Percentiles rank a stretch among this genome's conserved stretches.
phyloP scores from a whole-genome alignment of 2,888 invertebrate genomes.

The Sphaeridia pumilis region DNA sequence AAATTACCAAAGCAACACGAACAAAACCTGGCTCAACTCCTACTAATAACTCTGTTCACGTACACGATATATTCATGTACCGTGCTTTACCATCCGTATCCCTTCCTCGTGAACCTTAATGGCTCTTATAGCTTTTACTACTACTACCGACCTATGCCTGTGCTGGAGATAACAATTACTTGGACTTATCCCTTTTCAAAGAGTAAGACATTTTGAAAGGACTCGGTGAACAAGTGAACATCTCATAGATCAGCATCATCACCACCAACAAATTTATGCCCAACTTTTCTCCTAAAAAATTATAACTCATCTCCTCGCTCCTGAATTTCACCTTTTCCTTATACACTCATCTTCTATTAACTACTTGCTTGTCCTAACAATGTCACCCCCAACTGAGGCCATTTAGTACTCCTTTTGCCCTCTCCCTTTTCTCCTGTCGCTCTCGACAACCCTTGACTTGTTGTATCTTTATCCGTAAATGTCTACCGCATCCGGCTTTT shows the following conservation, averaged over 20 bases:
- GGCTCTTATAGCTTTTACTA: no score
- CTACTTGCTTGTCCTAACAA: background rate
- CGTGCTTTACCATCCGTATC: no score
- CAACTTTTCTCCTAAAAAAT: background rate
- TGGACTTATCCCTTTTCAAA: background rate
- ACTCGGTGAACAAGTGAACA: no score
- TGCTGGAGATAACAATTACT: background rate
- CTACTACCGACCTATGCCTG: no score
- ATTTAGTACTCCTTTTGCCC: background rate
- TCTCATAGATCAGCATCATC: no score
- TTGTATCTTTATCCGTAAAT: background rate
- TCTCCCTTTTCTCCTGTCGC: background rate
- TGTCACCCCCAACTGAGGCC: slow-evolving; percentile 16
- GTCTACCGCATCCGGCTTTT: slow-evolving; percentile 15
- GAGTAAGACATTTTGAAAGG: background rate
- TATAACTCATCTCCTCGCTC: background rate
- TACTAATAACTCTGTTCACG: no score
- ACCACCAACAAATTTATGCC: no score
- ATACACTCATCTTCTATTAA: background rate
- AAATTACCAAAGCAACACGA: slow-evolving; percentile 38
- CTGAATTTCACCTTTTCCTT: background rate
- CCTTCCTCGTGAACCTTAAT: no score
- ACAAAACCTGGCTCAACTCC: background rate
- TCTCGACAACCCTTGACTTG: background rate
- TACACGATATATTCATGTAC: no score